Percentiles rank a stretch among this genome's conserved stretches.
Conservation (phyloP, 1,140 invertebrate genomes). For the Drepana arcuata region DNA sequence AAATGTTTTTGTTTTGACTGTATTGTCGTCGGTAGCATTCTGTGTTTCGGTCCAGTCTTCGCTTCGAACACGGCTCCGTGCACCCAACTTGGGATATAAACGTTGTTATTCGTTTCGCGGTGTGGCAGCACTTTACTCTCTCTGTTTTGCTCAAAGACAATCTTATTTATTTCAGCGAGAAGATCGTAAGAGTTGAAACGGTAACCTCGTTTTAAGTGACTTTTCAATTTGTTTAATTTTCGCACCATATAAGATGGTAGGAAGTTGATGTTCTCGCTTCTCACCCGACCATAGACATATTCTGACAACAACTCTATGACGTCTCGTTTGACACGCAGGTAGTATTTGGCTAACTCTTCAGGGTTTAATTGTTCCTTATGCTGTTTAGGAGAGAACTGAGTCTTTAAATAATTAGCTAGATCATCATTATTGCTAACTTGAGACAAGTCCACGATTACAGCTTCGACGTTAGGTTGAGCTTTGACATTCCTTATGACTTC, state of each 20-base stretch:
- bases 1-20: conserved; percentile 14
- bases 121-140: conserved; percentile 18
- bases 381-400: neutral
- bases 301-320: neutral
- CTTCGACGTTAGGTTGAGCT: conserved; percentile 1
- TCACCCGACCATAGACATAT: conserved; percentile 1
- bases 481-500: no score
- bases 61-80: no score
- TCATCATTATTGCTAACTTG: neutral
- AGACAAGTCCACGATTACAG: conserved; percentile 1
- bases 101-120: conserved; percentile 12
- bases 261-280: conserved; percentile 6
- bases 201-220: neutral
- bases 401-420: conserved; percentile 1
- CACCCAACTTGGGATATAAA: conserved; percentile 24
- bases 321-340: neutral
- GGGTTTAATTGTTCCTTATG: neutral
- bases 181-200: conserved; percentile 3
- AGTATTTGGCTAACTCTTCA: conserved; percentile 2
- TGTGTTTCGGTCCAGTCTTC: conserved; percentile 2
- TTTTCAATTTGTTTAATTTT: neutral
- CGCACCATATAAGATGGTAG: no score
- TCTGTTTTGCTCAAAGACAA: conserved; percentile 17
- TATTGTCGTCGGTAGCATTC: conserved; percentile 21
- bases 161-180: conserved; percentile 9